Evolutionary conservation across 2,797 vertebrate species (phyloP), one percentile per base, ranked within the genome.

Genomic region (Dallia pectoralis): DNA sequence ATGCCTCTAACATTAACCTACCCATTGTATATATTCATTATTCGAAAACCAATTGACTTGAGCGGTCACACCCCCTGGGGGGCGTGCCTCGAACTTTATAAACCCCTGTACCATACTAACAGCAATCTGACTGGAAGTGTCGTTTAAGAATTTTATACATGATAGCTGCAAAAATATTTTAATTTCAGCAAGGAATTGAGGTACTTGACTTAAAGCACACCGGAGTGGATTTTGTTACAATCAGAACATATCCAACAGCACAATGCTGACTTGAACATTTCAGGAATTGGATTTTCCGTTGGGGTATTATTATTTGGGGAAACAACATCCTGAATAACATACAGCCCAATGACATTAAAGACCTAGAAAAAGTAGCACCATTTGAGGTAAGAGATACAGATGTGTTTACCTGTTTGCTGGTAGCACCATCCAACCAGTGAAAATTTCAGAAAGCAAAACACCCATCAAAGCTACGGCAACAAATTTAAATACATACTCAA

Each of bases 301-400:
- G 87, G 40, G 40, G 40, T 44, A 6, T 44, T 44, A 44, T 44
- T 44, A 81, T 80, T 86, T 85, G 81, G 88, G 73, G 80, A 83
- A 84, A 77, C 80, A 89, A 85, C 85, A 88, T 87, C 88, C 87
- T 89, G 87, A 86, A 88, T 88, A 87, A 85, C 87, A 88, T 82
- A 87, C 30, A 56, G 87, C 84, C 77, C 85, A 81, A 88, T 87
- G 86, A 87, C 89, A 84, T 47, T 89, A 89, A 88, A 90, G 90
- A 91, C 89, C 92, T 92, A 93, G 88, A 92, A 92, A 93, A 91
- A 79, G 70, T 92, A 94, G 93, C 93, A 94, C 93, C 93, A 85
- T 93, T 91, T 93, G 93, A 94, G 93, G 93, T 93, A 92, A 91
- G 88, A 91, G 80, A 91, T 87, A 89, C 87, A 91, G 87, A 91